These are phyloP conservation scores for Nematopogon swammerdamellus DNA, from an alignment of 2,888 invertebrate species.

Conservation along the genomic window DNA sequence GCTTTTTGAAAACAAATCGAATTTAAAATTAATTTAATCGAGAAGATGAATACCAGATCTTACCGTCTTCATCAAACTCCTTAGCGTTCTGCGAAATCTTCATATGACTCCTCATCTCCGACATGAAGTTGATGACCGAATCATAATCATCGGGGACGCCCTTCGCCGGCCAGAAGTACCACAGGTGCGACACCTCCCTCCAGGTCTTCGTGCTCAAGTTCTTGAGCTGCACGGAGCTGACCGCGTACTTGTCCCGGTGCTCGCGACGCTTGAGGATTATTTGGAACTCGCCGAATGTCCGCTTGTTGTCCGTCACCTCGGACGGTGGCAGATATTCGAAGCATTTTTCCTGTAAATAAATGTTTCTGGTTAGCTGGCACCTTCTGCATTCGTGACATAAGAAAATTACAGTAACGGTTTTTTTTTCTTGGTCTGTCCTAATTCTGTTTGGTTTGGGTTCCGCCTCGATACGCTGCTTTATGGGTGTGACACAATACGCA, in stretches of 20 bases:
- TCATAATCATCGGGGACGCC: slow-evolving; percentile 83
- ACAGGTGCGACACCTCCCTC: slow-evolving; percentile 86
- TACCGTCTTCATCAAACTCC: slow-evolving; percentile 51
- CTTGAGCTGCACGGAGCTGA: slow-evolving; percentile 81
- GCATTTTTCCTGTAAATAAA: slow-evolving; percentile 71
- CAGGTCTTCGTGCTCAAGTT: slow-evolving; percentile 78
- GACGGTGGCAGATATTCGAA: slow-evolving; percentile 90
- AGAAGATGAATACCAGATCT: too few species aligned
- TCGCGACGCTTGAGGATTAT: slow-evolving; percentile 85
- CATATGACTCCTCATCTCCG: slow-evolving; percentile 70
- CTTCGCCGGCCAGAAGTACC: slow-evolving; percentile 95
- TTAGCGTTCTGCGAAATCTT: slow-evolving; percentile 48
- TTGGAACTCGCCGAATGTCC: slow-evolving; percentile 84
- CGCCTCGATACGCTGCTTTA: too few species aligned
- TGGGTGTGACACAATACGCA: too few species aligned
- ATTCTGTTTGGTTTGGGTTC: too few species aligned
- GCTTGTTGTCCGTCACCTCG: slow-evolving; percentile 85
- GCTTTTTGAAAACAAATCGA: too few species aligned
- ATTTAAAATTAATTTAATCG: too few species aligned
- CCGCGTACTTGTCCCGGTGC: slow-evolving; percentile 86
- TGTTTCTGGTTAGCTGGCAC: too few species aligned
- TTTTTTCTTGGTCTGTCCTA: too few species aligned
- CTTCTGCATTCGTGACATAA: too few species aligned
- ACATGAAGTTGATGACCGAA: slow-evolving; percentile 81
- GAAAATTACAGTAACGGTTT: too few species aligned